These are phyloP conservation scores for Nasonia oneida DNA, from an alignment of 2,888 invertebrate species.

Conservation along the genomic window DNA sequence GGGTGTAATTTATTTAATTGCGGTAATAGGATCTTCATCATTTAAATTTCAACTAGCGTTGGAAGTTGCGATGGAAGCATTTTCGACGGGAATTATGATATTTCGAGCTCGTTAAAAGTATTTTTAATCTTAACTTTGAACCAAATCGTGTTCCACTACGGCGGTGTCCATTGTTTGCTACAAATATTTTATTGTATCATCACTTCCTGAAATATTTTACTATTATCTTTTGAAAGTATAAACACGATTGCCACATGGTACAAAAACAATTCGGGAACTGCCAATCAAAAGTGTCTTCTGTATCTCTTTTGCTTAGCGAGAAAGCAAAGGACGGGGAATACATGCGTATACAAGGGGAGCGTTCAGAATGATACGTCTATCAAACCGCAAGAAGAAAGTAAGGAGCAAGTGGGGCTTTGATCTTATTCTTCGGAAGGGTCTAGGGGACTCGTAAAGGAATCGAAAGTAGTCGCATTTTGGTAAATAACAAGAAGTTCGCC, in stretches of 20 bases:
- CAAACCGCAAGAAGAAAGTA: not conserved
- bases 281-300: not conserved
- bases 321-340: not conserved
- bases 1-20: not conserved
- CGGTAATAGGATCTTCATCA: not conserved
- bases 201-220: not conserved
- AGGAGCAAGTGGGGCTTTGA: slow-evolving; percentile 20
- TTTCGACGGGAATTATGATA: not conserved
- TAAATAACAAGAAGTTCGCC: slow-evolving; percentile 6
- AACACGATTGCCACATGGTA: not conserved
- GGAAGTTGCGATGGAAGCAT: not conserved
- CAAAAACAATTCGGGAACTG: not conserved
- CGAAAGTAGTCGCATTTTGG: not conserved
- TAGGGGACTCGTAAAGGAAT: not conserved
- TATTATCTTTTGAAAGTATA: not conserved
- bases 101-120: not conserved
- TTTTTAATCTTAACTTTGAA: too few relatives aligned
- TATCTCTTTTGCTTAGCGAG: not conserved
- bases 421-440: not conserved
- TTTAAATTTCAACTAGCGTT: not conserved
- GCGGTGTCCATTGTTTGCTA: too few relatives aligned
- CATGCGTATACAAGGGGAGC: not conserved
- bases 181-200: too few relatives aligned
- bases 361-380: not conserved
- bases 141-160: too few relatives aligned